Conservation (phyloP, 2,888 invertebrate species). For the Lysandra coridon region DNA sequence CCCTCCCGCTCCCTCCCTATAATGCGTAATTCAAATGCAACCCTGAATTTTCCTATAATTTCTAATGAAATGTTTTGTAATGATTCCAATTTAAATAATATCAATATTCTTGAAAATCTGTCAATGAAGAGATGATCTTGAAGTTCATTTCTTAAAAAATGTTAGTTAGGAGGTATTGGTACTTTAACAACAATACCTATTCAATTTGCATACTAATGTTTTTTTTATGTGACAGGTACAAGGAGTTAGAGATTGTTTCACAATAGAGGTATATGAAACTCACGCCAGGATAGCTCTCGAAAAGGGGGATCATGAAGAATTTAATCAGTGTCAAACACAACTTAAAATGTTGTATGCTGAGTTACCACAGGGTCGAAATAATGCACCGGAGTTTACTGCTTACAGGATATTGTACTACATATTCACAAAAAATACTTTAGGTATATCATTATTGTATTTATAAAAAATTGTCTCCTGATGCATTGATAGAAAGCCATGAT, state of each 20-base stretch:
- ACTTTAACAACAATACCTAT: neutral
- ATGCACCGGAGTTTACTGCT: slow-evolving; percentile 95
- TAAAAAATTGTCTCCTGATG: neutral
- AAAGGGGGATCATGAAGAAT: slow-evolving; percentile 99
- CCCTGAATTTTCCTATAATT: no score
- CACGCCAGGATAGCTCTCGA: slow-evolving; percentile 98
- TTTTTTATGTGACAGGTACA: slow-evolving; percentile 85
- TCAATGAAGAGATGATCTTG: no score
- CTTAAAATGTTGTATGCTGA: slow-evolving; percentile 96
- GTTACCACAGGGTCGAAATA: slow-evolving; percentile 83
- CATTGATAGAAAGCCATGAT: neutral
- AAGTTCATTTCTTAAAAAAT: no score
- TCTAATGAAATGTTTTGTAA: no score
- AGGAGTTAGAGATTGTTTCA: slow-evolving; percentile 95
- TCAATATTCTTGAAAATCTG: no score
- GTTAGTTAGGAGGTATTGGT: no score
- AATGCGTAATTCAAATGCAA: no score
- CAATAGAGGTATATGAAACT: slow-evolving; percentile 99
- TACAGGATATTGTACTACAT: slow-evolving; percentile 98
- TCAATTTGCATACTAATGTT: slow-evolving; percentile 17
- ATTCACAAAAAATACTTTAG: slow-evolving; percentile 97
- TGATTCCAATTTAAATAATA: no score
- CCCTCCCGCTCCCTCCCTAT: no score
- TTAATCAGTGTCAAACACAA: slow-evolving; percentile 99
- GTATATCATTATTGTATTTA: slow-evolving; percentile 74